Conservation (phyloP, 2,113 vertebrate genomes). For the Colistium nudipinnis region DNA sequence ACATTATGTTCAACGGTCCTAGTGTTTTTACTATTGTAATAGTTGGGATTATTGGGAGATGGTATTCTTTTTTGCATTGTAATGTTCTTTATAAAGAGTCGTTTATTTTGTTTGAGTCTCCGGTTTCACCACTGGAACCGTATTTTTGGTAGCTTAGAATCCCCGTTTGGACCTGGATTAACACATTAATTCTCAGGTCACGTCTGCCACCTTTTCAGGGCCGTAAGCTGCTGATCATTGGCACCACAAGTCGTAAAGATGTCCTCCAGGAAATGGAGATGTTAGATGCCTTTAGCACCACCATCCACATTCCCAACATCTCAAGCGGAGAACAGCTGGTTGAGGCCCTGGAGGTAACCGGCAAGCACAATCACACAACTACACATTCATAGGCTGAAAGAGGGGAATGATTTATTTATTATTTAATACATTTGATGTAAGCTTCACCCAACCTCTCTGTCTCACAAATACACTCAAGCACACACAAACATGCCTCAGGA, state of each 20-base stretch:
- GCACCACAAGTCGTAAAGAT: conserved; percentile 94
- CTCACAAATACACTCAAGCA: too few relatives aligned
- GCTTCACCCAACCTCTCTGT: too few relatives aligned
- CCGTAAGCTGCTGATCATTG: conserved; percentile 96
- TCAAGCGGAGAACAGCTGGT: conserved; percentile 88
- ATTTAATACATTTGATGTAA: too few relatives aligned
- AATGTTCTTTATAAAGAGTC: background rate
- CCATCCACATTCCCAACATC: conserved; percentile 95
- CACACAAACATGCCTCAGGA: too few relatives aligned
- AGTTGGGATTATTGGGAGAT: background rate
- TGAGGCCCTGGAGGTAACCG: conserved; percentile 87
- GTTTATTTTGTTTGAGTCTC: background rate
- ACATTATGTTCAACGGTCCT: too few relatives aligned
- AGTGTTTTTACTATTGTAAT: too few relatives aligned
- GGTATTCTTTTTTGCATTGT: background rate
- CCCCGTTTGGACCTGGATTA: background rate
- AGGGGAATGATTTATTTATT: too few relatives aligned
- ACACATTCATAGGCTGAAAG: background rate
- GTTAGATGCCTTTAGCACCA: conserved; percentile 95
- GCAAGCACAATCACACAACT: background rate
- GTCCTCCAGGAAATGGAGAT: conserved; percentile 98
- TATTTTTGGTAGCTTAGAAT: background rate
- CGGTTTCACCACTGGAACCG: background rate
- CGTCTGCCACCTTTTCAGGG: conserved; percentile 77
- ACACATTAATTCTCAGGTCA: background rate